phyloP scores from a whole-genome alignment of 2,888 invertebrate genomes.

The Coelogynopora nodosa region DNA sequence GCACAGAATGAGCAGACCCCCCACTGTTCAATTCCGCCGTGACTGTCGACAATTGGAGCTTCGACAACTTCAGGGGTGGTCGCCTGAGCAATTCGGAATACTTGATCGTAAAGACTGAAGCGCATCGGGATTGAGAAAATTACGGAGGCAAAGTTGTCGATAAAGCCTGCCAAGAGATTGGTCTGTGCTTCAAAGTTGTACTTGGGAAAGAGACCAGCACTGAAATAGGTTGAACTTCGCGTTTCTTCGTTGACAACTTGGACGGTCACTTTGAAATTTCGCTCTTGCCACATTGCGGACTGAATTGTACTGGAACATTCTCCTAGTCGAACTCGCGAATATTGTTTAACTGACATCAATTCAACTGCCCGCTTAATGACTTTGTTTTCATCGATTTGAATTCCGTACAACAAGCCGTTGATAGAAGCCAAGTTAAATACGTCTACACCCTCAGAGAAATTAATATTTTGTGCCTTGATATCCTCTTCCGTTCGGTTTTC shows the following conservation, averaged over 20 bases:
- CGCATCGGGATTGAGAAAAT: constrained; percentile 4
- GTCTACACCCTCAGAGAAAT: not conserved
- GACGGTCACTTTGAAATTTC: not conserved
- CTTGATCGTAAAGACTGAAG: constrained; percentile 42
- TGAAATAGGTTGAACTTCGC: constrained; percentile 3
- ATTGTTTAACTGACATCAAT: constrained; percentile 9
- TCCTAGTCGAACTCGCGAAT: not conserved
- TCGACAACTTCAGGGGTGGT: constrained; percentile 40
- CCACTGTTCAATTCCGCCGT: constrained; percentile 26
- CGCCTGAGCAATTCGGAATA: constrained; percentile 40
- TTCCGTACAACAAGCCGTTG: constrained; percentile 29
- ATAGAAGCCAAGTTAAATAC: not conserved
- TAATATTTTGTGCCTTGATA: not conserved
- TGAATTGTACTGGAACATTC: constrained; percentile 11
- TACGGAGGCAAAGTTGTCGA: constrained; percentile 30
- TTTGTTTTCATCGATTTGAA: constrained; percentile 29
- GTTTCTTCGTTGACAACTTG: constrained; percentile 39
- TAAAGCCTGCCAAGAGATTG: constrained; percentile 13
- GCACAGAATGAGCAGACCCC: constrained; percentile 42
- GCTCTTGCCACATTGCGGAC: not conserved
- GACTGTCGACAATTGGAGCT: not conserved
- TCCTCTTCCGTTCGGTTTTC: not conserved
- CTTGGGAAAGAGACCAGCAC: not conserved
- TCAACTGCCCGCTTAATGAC: not conserved
- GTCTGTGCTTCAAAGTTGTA: not conserved